Evolutionary conservation across 2,797 vertebrate genomes (phyloP), one percentile per base, ranked within the genome.

Genomic region (Esox lucius): DNA sequence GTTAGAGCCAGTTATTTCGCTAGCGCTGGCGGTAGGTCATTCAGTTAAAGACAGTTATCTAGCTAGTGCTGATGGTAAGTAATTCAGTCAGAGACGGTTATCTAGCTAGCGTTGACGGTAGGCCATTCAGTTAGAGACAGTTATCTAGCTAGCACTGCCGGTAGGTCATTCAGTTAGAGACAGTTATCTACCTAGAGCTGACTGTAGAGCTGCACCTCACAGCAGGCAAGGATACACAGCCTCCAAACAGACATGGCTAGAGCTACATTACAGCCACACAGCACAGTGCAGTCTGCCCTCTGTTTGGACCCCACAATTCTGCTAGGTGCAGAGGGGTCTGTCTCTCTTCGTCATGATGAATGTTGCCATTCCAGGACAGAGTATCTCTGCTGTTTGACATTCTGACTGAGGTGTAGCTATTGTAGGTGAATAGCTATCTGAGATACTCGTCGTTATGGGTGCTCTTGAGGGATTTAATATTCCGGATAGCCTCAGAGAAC

Each of bases 71-170:
- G 13, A 68, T 26, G 22, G 51, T 48, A 46, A 42, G 2, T 46
- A 95, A 93, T 96, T 96, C 96, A 96, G 95, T 96, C 96, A 97
- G 95, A 96, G 93, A 92, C 94, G 93, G 93, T 94, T 86, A 85
- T 75, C 77, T 81, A 76, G 84, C 81, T 80, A 80, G 87, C 75
- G 80, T 77, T 75, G 13, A 68, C 42, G 13, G 31, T 48, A 46
- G 8, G 1, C 46, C 95, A 93, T 96, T 96, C 96, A 96, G 96
- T 96, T 96, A 97, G 95, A 96, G 93, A 92, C 94, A 93, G 93
- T 39, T 39, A 39, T 3, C 79, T 81, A 76, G 84, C 82, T 80
- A 80, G 87, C 75, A 80, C 77, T 75, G 13, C 68, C 26, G 22
- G 51, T 48, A 46, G 42, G 11, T 46, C 95, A 93, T 96, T 96